Conservation (phyloP, 2,797 vertebrate species). For the Gastrophryne carolinensis region DNA sequence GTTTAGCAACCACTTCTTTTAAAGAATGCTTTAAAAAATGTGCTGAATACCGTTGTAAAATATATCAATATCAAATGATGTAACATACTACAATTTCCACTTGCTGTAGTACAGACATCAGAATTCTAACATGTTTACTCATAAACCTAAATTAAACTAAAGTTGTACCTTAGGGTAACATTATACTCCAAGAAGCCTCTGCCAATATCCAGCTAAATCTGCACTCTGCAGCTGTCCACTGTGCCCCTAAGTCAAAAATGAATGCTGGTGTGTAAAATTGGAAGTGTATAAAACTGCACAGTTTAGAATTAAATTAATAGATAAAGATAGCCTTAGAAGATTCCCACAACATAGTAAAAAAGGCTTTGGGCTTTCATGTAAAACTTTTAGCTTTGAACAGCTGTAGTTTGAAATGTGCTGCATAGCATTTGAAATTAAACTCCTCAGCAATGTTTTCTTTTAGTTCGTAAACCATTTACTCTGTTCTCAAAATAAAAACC, state of each 20-base stretch:
- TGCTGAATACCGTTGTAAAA: neutral
- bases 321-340: slow-evolving; percentile 51
- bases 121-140: slow-evolving; percentile 59
- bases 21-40: slow-evolving; percentile 9
- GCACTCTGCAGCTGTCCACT: slow-evolving; percentile 61
- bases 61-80: slow-evolving; percentile 26
- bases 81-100: slow-evolving; percentile 39
- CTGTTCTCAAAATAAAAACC: slow-evolving; percentile 9
- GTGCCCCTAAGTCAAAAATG: slow-evolving; percentile 62
- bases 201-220: slow-evolving; percentile 60
- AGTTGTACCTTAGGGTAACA: slow-evolving; percentile 59
- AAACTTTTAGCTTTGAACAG: slow-evolving; percentile 35
- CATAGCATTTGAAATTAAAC: slow-evolving; percentile 40
- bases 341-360: slow-evolving; percentile 50
- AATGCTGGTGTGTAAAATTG: slow-evolving; percentile 63
- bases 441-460: slow-evolving; percentile 7
- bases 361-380: slow-evolving; percentile 36
- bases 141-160: slow-evolving; percentile 64
- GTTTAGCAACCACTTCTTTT: neutral
- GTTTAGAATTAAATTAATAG: slow-evolving; percentile 60
- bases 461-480: neutral
- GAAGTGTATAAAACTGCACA: slow-evolving; percentile 59
- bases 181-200: slow-evolving; percentile 54
- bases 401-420: slow-evolving; percentile 39
- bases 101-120: slow-evolving; percentile 57